A percentile compares a stretch with the other conserved stretches of the same genome.
Conservation (phyloP, 2,888 invertebrate species). For the Cantharis nigra region DNA sequence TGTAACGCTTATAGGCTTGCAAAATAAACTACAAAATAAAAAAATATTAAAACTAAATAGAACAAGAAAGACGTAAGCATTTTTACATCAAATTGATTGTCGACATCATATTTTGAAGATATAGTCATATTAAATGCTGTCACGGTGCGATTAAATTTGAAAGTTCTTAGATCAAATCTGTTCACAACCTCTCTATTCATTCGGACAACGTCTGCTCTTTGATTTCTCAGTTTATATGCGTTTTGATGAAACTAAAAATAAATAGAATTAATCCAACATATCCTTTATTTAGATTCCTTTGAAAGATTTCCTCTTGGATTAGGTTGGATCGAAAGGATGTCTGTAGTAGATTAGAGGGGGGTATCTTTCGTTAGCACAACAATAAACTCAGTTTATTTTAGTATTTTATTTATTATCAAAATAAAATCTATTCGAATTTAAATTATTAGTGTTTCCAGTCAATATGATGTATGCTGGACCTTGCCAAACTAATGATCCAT, state of each 20-base stretch:
- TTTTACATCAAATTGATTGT: neutral
- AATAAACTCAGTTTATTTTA: no score
- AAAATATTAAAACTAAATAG: neutral
- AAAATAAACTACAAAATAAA: neutral
- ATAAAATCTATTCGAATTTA: no score
- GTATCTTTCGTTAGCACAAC: no score
- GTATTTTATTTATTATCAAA: no score
- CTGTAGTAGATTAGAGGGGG: no score
- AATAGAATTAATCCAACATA: neutral
- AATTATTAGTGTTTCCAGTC: no score
- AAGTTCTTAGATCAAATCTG: neutral
- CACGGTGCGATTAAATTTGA: neutral
- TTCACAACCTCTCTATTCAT: neutral
- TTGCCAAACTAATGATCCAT: no score
- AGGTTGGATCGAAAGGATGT: no score
- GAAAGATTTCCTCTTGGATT: no score
- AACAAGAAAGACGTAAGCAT: neutral
- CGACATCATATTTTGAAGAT: neutral
- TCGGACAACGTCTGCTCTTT: neutral
- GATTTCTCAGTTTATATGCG: neutral
- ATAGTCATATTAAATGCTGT: neutral
- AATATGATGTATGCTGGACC: no score
- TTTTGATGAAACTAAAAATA: neutral
- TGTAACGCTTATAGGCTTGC: neutral
- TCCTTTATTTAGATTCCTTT: no score